Conservation (phyloP, 2,888 invertebrate genomes). For the Drosophila subquinaria region DNA sequence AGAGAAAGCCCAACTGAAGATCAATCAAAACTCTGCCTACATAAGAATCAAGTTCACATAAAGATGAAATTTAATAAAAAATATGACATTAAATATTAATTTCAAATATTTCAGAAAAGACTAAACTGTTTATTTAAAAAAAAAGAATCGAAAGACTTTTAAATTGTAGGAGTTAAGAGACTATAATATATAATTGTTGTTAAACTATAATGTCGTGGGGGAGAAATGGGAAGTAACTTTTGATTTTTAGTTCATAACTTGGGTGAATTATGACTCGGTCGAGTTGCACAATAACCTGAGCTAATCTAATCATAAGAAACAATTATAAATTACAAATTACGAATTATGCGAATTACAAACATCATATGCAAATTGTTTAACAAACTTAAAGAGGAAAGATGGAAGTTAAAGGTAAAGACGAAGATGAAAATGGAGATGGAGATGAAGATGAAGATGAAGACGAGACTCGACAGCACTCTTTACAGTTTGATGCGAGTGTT, state of each 20-base stretch:
- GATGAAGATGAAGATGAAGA: background rate
- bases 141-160: no score
- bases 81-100: no score
- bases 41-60: no score
- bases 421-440: background rate
- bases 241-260: slow-evolving; percentile 14
- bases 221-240: background rate
- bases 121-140: no score
- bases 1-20: no score
- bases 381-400: background rate
- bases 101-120: no score
- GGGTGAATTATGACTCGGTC: background rate
- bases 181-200: no score
- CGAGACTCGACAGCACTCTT: slow-evolving; percentile 23
- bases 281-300: slow-evolving; percentile 5
- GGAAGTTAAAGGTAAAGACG: slow-evolving; percentile 1
- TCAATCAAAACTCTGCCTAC: no score
- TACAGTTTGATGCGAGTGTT: slow-evolving; percentile 45
- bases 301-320: slow-evolving; percentile 7
- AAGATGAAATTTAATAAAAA: no score
- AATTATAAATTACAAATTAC: slow-evolving; percentile 31
- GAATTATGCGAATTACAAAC: slow-evolving; percentile 22
- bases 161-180: no score
- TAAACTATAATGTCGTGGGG: no score
- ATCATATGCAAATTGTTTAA: slow-evolving; percentile 22